Evolutionary conservation across 2,113 vertebrate genomes (phyloP).

Genomic region (Petaurus breviceps): DNA sequence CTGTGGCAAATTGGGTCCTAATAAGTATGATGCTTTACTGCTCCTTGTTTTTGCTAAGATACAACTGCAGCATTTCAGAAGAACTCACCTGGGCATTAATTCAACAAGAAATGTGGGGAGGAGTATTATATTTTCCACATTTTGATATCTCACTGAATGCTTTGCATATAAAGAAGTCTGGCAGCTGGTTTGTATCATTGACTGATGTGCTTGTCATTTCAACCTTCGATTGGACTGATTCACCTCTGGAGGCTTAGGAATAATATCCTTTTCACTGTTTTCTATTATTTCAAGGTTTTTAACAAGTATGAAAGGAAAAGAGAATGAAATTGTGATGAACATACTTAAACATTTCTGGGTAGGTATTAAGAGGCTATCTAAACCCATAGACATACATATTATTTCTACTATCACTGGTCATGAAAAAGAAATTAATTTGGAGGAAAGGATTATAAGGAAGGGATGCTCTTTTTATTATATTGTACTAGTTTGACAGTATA

Average conservation of each 20-base stretch:
- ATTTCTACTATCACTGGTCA: neutral
- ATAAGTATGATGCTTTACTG: constrained; percentile 86
- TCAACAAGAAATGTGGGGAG: constrained; percentile 81
- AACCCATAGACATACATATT: neutral
- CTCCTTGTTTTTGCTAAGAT: constrained; percentile 84
- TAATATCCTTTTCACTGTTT: constrained; percentile 53
- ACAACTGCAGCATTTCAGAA: constrained; percentile 83
- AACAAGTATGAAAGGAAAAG: constrained; percentile 28
- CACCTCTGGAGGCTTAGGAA: constrained; percentile 67
- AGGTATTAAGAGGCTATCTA: constrained; percentile 47
- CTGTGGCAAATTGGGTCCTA: constrained; percentile 88
- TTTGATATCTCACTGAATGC: constrained; percentile 81
- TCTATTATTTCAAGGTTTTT: constrained; percentile 54
- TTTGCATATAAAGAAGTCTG: constrained; percentile 81
- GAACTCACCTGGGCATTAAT: constrained; percentile 85
- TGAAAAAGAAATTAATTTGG: constrained; percentile 15
- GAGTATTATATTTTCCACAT: constrained; percentile 81
- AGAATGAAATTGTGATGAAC: constrained; percentile 22
- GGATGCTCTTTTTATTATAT: neutral
- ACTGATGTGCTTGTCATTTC: constrained; percentile 73
- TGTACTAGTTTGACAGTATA: neutral
- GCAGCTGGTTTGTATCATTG: constrained; percentile 79
- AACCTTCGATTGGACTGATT: constrained; percentile 62
- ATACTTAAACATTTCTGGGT: constrained; percentile 8
- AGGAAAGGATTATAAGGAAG: neutral